Percentiles rank a stretch among this genome's conserved stretches.
These are phyloP conservation scores for Fregata magnificens DNA, from an alignment of 2,113 vertebrate species.

Conservation along the genomic window DNA sequence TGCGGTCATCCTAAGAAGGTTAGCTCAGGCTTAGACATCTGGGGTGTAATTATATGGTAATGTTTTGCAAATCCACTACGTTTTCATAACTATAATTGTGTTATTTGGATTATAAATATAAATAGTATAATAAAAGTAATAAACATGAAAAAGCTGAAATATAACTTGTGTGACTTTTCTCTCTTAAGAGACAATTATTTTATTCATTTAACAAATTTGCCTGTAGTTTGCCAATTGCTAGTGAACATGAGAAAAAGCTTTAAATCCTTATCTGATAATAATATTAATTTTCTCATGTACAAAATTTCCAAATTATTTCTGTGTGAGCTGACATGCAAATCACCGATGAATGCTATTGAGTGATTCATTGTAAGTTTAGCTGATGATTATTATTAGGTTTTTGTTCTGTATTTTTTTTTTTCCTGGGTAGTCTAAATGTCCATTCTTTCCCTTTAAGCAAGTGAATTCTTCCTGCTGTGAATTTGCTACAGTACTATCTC, in stretches of 20 bases:
- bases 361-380: not conserved
- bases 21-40: not conserved
- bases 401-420: not conserved
- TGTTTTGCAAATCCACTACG: not conserved
- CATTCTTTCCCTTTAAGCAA: not conserved
- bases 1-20: not conserved
- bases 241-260: not conserved
- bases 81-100: not conserved
- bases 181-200: not conserved
- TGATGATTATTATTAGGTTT: rapidly evolving
- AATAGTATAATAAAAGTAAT: not conserved
- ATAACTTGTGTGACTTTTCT: not conserved
- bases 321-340: not conserved
- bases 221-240: not conserved
- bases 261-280: not conserved
- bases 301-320: not conserved
- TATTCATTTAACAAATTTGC: not conserved
- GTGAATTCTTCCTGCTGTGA: not conserved
- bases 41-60: not conserved
- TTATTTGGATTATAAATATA: not conserved
- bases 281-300: not conserved
- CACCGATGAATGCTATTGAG: not conserved
- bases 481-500: not conserved
- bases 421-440: not conserved
- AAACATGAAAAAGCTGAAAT: not conserved